Evolutionary conservation across 2,888 invertebrate species (phyloP).

Genomic region (Rhorus exstirpatorius): DNA sequence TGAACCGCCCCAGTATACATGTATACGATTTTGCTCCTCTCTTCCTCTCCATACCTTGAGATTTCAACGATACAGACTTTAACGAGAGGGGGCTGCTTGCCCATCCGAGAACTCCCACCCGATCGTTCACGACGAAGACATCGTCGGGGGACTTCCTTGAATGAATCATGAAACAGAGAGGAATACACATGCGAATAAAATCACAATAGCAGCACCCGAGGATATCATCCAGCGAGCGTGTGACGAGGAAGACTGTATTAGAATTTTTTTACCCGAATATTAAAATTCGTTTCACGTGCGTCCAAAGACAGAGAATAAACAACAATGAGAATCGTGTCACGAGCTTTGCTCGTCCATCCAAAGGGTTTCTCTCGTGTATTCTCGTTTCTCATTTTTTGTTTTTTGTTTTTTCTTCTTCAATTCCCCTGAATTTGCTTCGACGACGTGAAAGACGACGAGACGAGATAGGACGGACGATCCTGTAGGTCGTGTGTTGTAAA

Average conservation of each 20-base stretch:
- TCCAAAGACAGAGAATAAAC: slow-evolving; percentile 25
- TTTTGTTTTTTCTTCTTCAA: background rate
- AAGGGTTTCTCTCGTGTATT: too few species aligned
- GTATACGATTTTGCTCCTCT: slow-evolving; percentile 6
- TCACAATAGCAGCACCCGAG: background rate
- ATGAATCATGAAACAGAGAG: slow-evolving; percentile 14
- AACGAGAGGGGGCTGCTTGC: slow-evolving; percentile 51
- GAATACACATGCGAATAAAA: slow-evolving; percentile 6
- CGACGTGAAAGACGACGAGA: slow-evolving; percentile 11
- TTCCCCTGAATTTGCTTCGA: slow-evolving; percentile 20
- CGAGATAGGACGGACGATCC: slow-evolving; percentile 32
- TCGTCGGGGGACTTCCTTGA: slow-evolving; percentile 6
- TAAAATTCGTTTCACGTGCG: slow-evolving; percentile 38
- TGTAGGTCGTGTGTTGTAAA: slow-evolving; percentile 65
- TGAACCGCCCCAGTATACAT: too few species aligned
- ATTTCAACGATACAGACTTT: slow-evolving; percentile 34
- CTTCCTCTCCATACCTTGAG: background rate
- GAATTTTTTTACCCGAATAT: slow-evolving; percentile 49
- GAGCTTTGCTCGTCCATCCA: slow-evolving; percentile 44
- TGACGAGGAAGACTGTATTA: slow-evolving; percentile 2
- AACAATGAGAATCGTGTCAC: background rate
- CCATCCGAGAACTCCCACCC: slow-evolving; percentile 30
- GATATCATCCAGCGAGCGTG: background rate
- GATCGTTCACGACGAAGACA: background rate
- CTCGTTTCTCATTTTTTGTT: background rate